phyloP scores from a whole-genome alignment of 1,140 invertebrate species.

The Caerostris extrusa region DNA sequence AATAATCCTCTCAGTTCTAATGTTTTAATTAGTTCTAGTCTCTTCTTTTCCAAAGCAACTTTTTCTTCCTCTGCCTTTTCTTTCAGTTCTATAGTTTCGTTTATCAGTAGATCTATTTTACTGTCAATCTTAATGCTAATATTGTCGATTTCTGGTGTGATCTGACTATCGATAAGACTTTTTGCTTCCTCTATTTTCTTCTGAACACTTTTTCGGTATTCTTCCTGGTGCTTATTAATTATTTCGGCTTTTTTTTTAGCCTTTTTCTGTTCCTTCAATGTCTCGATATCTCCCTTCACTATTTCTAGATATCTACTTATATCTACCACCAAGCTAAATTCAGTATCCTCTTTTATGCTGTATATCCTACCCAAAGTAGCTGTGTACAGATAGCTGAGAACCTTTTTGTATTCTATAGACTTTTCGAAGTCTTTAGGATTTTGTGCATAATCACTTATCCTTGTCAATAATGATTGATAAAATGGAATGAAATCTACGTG shows the following conservation, averaged over 20 bases:
- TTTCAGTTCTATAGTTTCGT: background rate
- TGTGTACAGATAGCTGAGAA: slow-evolving; percentile 40
- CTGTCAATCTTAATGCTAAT: background rate
- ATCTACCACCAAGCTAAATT: slow-evolving; percentile 6
- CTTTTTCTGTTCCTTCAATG: background rate
- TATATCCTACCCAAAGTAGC: background rate
- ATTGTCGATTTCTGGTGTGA: slow-evolving; percentile 27
- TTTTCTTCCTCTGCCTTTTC: background rate
- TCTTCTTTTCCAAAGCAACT: background rate
- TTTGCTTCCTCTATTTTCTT: slow-evolving; percentile 44
- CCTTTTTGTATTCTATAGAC: background rate
- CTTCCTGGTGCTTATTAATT: slow-evolving; percentile 20
- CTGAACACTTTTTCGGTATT: background rate
- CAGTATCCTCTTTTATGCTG: background rate
- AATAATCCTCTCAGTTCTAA: slow-evolving; percentile 17
- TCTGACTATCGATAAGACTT: background rate
- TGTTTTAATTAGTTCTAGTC: background rate
- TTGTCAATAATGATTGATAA: background rate
- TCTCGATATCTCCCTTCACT: background rate
- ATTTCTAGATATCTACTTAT: slow-evolving; percentile 4
- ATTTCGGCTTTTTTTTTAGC: background rate
- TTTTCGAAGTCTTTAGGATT: background rate
- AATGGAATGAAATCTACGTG: background rate
- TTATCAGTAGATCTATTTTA: background rate
- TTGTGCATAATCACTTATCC: slow-evolving; percentile 5